Base-by-base conservation (phyloP, 2,113 vertebrate genomes). In the Maccullochella peelii region DNA sequence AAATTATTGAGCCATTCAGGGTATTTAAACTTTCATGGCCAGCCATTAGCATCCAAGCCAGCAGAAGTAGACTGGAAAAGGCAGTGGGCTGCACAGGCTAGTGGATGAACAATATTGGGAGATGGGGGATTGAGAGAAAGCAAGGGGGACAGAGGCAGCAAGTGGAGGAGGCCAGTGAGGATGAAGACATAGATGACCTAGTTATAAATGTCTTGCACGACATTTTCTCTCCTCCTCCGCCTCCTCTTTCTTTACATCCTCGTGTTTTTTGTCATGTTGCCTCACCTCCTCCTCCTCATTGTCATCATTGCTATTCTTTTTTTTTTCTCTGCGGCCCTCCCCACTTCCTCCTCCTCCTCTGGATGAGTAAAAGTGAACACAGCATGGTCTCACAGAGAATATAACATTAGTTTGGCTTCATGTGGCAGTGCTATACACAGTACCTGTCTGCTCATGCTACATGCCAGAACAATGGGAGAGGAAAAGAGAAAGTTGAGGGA, bases 11-110 rank as follows among this genome's bases (percentile, higher is more conserved):
- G 82, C 89, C 86, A 80, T 88, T 93, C 86, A 20, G 80, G 69
- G 72, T 77, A 72, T 92, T 94, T 92, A 93, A 95, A 93, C 70
- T 93, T 95, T 93, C 90, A 94, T 93, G 85, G 79, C 8, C 49
- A 74, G 67, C 93, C 93, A 95, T 94, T 92, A 94, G 87, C 86
- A 91, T 93, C 90, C 74, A 66, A 66, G 85, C 84, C 66, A 67
- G 79, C 58, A 42, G 70, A 73, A 55, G 80, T 15, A 40, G 62
- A 52, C 49, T 49, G 76, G 67, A 66, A 77, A 54, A 75, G 57
- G 33, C 30, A 61, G 25, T 16, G 1, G 49, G 62, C 61, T 54
- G 27, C 68, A 50, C 20, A 1, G 74, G 69, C 33, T 30, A 61
- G 74, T 47, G 58, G 47, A 71, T 62, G 73, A 66, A 77, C 75